Evolutionary conservation across 2,113 vertebrate genomes (phyloP).

Genomic region (Thunnus thynnus): DNA sequence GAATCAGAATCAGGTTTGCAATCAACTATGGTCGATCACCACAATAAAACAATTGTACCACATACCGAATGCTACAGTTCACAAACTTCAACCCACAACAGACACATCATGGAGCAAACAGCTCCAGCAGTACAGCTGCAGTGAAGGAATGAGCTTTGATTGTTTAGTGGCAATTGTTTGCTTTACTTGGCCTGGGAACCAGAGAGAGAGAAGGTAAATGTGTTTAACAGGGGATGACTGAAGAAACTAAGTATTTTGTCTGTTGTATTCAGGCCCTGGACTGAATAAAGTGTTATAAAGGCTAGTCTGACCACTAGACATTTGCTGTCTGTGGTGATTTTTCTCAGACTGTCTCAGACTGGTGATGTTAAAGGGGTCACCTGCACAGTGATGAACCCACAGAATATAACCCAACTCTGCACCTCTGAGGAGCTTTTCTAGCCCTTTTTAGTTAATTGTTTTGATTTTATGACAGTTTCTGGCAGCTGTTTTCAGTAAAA

Average conservation of each 20-base stretch:
- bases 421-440: no score
- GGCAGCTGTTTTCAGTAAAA: no score
- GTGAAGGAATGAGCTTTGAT: not conserved
- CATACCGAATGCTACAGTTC: not conserved
- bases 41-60: conserved; percentile 28
- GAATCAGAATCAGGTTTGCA: conserved; percentile 18
- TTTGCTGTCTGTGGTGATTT: not conserved
- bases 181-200: conserved; percentile 14
- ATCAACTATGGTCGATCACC: not conserved
- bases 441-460: no score
- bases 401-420: no score
- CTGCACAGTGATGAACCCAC: no score
- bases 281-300: not conserved
- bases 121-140: not conserved
- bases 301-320: not conserved
- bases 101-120: not conserved
- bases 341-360: not conserved
- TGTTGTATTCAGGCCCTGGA: not conserved
- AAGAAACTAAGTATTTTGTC: not conserved
- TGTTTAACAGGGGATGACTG: not conserved
- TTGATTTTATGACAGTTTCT: no score
- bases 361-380: no score
- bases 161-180: conserved; percentile 18
- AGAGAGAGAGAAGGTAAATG: not conserved
- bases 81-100: conserved; percentile 16